Base-by-base conservation (phyloP, 2,797 vertebrate genomes). In the Myotis daubentonii region DNA sequence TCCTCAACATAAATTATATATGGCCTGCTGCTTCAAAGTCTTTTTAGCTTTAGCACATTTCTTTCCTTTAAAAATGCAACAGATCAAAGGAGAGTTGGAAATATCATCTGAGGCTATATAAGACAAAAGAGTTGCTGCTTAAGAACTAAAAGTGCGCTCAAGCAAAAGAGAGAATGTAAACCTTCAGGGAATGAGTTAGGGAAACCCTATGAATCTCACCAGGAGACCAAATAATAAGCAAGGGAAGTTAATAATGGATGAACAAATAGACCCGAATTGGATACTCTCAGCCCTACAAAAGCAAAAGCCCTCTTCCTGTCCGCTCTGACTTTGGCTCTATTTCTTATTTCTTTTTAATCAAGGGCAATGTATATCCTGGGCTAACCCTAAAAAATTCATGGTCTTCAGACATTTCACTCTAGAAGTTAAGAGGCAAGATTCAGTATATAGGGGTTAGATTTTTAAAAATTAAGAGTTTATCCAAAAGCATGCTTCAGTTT, bases 61-160 rank as follows among this genome's bases (percentile, higher is more conserved):
- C 94, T 96, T 93, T 81, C 65, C 75, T 95, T 97, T 96, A 95
- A 94, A 96, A 95, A 95, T 96, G 70, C 53, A 97, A 79, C 83
- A 89, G 78, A 93, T 97, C 89, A 93, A 88, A 96, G 93, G 65
- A 95, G 47, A 88, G 25, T 36, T 70, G 36, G 19, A 93, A 93
- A 68, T 93, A 92, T 51, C 82, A 72, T 94, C 91, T 78, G 41
- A 94, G 79, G 78, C 80, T 81, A 83, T 60, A 55, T 78, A 92
- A 95, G 88, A 93, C 71, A 93, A 96, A 96, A 94, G 83, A 81
- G 60, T 44, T 30, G 28, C 82, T 96, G n/a, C 79, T 88, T 81
- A 93, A 74, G 66, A 93, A 88, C 93, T 87, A 84, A 88, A 89
- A 91, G 25, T 93, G 51, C 55, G 57, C 75, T 95, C 79, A 62